Base-by-base conservation (phyloP, 2,113 vertebrate genomes). In the Heterochromis multidens region DNA sequence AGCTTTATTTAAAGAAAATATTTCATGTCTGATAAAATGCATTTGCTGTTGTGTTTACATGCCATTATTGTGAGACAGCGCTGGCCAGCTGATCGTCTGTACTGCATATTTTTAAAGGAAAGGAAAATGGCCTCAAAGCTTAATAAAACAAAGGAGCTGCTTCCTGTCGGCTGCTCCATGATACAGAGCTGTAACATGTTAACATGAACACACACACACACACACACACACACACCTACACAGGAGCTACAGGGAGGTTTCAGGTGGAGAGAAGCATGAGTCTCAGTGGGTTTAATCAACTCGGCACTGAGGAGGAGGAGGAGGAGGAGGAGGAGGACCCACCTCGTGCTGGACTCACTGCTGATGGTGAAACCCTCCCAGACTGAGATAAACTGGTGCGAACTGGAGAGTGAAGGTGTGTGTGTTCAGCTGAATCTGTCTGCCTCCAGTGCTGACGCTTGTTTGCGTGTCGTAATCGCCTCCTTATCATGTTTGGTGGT, bases 211-310 rank as follows among this genome's bases (percentile, higher is more conserved):
- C 35, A 67, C 33, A 65, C 78, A 72, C 65, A 72, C 65, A 49
- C 67, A 70, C 65, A 72, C 74, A 72, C 63, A 57, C 14, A 72
- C 67, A 80, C 79, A 56, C 80, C 27, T 21, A 82, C 67, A 76
- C 67, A 60, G 56, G 56, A 74, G 65, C 65, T 82, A 49, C 56
- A 3, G 80, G 80, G 4, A 82, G 81, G 19, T 81, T 65, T 81
- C 79, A 81, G 29, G 77, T 79, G 77, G 46, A 62, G 77, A 33
- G 81, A 76, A 82, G 31, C 56, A 57, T 6, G 31, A 67, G 61
- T 61, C 80, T 74, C 65, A 33, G 67, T 35, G 80, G 80, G 65
- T 82, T 82, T 82, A 74, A 82, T 82, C 80, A 74, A 54, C 65
- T 31, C 63, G 59, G 80, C 35, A 59, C 77, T 29, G 77, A 78